Conservation (phyloP, 2,888 invertebrate genomes). For the Theretra japonica region DNA sequence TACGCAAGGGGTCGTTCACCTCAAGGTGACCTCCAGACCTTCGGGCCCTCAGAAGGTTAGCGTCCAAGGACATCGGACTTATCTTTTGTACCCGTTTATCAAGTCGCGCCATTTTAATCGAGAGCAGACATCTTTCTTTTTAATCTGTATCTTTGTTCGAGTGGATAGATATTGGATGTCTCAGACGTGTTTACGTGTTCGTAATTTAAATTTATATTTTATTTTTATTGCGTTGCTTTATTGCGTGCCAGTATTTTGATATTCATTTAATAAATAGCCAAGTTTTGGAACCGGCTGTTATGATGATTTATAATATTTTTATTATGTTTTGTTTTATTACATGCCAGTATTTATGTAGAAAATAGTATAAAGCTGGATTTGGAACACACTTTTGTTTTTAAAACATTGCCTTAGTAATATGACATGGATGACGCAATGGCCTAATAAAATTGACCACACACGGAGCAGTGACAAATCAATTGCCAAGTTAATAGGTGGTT, state of each 20-base stretch:
- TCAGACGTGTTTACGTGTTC: not conserved
- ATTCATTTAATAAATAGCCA: not conserved
- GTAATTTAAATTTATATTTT: not conserved
- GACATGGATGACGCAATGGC: no score
- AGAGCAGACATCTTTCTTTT: constrained; percentile 27
- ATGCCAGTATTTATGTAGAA: no score
- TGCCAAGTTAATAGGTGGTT: no score
- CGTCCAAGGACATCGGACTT: constrained; percentile 38
- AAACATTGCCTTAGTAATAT: no score
- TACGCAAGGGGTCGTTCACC: constrained; percentile 66
- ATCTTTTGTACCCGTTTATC: constrained; percentile 22
- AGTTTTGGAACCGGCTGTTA: no score
- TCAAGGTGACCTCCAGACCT: constrained; percentile 43
- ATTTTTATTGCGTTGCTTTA: not conserved
- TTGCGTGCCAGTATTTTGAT: not conserved
- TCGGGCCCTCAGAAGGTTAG: constrained; percentile 43
- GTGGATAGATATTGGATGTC: not conserved
- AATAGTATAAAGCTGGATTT: no score
- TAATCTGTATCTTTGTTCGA: constrained; percentile 21
- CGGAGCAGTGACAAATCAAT: no score
- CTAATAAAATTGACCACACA: no score
- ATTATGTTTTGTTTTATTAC: no score
- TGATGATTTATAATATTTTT: no score
- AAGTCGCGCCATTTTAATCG: constrained; percentile 23
- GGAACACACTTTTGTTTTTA: no score